A percentile compares a stretch with the other conserved stretches of the same genome.
phyloP scores from a whole-genome alignment of 2,113 vertebrate genomes.

The rabbit (Oryctolagus cuniculus) region DNA sequence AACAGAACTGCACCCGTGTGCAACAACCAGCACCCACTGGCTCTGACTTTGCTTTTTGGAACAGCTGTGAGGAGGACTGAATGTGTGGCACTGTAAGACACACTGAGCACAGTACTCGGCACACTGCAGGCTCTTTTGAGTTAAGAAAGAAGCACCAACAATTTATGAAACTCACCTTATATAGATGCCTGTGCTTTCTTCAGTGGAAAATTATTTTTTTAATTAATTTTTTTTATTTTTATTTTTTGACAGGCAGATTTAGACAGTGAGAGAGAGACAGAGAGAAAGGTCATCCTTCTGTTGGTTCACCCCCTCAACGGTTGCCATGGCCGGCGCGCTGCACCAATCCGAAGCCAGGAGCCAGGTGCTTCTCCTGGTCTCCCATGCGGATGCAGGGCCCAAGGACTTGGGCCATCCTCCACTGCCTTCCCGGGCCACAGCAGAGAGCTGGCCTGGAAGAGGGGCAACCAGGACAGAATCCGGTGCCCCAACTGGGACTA shows the following conservation, averaged over 20 bases:
- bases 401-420: too few species aligned
- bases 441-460: too few species aligned
- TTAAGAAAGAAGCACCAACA: neutral
- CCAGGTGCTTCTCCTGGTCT: too few species aligned
- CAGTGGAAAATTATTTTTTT: neutral
- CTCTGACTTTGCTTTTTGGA: neutral
- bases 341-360: too few species aligned
- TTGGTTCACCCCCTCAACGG: too few species aligned
- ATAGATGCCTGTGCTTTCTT: constrained; percentile 1
- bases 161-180: neutral
- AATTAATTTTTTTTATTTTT: neutral
- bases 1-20: neutral
- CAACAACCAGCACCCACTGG: neutral
- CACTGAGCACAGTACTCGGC: neutral
- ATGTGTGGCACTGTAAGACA: neutral
- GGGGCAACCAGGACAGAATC: too few species aligned
- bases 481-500: too few species aligned
- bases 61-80: neutral
- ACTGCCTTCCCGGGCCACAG: too few species aligned
- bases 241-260: neutral
- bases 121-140: neutral
- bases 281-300: too few species aligned
- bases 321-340: too few species aligned
- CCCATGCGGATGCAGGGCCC: too few species aligned
- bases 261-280: too few species aligned